Conservation (phyloP, 1,140 invertebrate species). For the Caenorhabditis elegans region DNA sequence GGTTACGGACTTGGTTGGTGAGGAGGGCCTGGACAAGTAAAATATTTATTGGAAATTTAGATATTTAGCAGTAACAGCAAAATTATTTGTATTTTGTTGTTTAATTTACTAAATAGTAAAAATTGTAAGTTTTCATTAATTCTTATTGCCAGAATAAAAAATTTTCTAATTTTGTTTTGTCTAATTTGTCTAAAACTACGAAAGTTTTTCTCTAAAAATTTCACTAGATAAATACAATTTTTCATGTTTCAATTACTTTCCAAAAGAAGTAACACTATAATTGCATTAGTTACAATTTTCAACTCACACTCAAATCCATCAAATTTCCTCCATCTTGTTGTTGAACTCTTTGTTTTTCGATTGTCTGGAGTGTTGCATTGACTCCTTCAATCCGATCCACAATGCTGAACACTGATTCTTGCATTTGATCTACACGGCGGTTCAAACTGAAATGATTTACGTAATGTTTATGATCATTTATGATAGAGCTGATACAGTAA, state of each 20-base stretch:
- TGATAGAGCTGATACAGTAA: too few relatives aligned
- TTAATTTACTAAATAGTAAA: too few relatives aligned
- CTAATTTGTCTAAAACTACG: too few relatives aligned
- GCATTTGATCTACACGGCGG: slow-evolving; percentile 7
- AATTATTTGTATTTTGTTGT: too few relatives aligned
- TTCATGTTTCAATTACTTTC: too few relatives aligned
- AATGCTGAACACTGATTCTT: background rate
- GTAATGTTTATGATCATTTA: background rate
- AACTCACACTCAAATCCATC: background rate
- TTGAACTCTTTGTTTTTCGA: background rate
- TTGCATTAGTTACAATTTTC: background rate
- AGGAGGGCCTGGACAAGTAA: background rate
- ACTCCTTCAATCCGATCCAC: background rate
- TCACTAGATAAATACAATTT: background rate
- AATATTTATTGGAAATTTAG: too few relatives aligned
- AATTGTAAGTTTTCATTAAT: too few relatives aligned
- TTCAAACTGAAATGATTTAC: background rate
- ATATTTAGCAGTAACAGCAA: too few relatives aligned
- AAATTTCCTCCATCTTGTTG: slow-evolving; percentile 20
- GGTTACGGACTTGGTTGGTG: background rate
- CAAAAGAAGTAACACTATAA: too few relatives aligned
- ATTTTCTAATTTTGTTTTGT: too few relatives aligned
- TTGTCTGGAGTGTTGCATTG: background rate
- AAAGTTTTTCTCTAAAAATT: background rate
- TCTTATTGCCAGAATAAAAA: too few relatives aligned